A percentile compares a stretch with the other conserved stretches of the same genome.
Conservation (phyloP, 2,888 invertebrate species). For the Heliconius aoede region DNA sequence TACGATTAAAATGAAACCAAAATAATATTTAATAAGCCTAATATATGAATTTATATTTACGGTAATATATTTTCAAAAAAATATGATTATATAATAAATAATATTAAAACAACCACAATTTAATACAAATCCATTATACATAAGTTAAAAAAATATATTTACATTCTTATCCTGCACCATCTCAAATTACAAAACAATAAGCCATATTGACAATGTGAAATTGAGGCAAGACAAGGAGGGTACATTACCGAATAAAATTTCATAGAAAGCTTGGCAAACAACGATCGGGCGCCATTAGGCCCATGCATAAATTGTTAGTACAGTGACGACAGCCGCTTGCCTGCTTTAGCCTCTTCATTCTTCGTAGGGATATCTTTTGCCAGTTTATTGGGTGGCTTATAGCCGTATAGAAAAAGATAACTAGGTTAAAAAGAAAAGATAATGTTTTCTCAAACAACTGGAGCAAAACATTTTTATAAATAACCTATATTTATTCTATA, state of each 20-base stretch:
- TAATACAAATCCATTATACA: background rate
- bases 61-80: background rate
- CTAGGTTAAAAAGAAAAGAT: background rate
- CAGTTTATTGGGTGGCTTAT: conserved; percentile 3
- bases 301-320: conserved; percentile 82
- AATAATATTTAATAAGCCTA: background rate
- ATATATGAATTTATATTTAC: background rate
- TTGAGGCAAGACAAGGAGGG: conserved; percentile 61
- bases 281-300: conserved; percentile 78
- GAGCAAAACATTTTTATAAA: background rate
- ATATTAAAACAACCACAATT: background rate
- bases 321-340: conserved; percentile 57
- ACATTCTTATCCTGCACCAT: conserved; percentile 1
- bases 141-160: background rate
- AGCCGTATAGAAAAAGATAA: conserved; percentile 2
- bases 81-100: background rate
- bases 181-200: conserved; percentile 37
- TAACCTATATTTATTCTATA: background rate
- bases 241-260: conserved; percentile 79
- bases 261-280: conserved; percentile 82
- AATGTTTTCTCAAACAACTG: background rate
- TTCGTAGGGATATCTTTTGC: conserved; percentile 21
- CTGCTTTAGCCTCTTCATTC: conserved; percentile 25
- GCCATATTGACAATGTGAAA: conserved; percentile 60
- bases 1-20: background rate